phyloP scores from a whole-genome alignment of 2,113 vertebrate genomes.

The Vulpes vulpes region DNA sequence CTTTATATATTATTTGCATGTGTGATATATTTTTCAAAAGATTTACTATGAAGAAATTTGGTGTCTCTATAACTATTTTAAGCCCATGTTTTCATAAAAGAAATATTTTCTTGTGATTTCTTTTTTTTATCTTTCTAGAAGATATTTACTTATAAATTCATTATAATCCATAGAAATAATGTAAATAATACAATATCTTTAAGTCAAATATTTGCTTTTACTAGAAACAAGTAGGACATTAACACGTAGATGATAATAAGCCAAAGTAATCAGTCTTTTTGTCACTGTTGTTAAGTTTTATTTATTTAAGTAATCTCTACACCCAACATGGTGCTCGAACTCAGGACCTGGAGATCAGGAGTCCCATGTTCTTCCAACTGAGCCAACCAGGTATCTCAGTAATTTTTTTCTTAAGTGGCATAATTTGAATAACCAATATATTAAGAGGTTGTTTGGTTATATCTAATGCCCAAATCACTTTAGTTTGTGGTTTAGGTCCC shows the following conservation, averaged over 20 bases:
- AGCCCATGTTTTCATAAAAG: not conserved
- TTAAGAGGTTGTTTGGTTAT: not conserved
- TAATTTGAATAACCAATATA: not conserved
- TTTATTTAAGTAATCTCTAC: not conserved
- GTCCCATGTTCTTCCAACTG: not conserved
- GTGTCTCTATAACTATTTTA: not conserved
- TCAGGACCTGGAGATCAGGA: not conserved
- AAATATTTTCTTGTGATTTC: not conserved
- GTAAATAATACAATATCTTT: not conserved
- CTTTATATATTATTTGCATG: not conserved
- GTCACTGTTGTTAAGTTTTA: not conserved
- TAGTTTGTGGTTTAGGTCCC: not conserved
- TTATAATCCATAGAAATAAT: not conserved
- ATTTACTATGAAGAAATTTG: not conserved
- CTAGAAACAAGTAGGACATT: not conserved
- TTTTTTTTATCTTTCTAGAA: not conserved
- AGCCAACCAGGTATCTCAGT: not conserved
- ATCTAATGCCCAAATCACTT: not conserved
- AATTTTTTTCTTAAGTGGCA: not conserved
- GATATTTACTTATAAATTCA: not conserved
- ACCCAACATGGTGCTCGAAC: not conserved
- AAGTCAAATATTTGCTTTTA: not conserved
- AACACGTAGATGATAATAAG: not conserved
- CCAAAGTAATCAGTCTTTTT: not conserved
- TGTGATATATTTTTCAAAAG: not conserved